A percentile compares a stretch with the other conserved stretches of the same genome.
Evolutionary conservation across 2,797 vertebrate genomes (phyloP).

Genomic region (Scomberomorus guttatus): DNA sequence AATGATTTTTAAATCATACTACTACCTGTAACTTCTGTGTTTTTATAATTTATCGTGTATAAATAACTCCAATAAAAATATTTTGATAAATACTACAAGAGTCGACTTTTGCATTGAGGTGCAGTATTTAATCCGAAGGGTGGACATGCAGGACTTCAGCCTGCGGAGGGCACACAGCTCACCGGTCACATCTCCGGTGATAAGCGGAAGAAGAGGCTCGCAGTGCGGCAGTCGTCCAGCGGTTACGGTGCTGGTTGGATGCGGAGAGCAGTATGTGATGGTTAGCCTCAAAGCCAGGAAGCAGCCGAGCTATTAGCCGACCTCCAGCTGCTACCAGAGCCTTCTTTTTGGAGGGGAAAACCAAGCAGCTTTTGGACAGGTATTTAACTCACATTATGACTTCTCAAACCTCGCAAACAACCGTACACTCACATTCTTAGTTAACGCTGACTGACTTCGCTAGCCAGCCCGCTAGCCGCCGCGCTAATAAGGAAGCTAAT

Average conservation of each 20-base stretch:
- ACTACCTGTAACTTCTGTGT: too few relatives aligned
- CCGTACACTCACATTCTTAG: not conserved
- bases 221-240: slow-evolving; percentile 55
- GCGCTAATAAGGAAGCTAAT: slow-evolving; percentile 57
- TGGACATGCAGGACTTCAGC: slow-evolving; percentile 28
- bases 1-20: too few relatives aligned
- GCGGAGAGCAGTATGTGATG: slow-evolving; percentile 39
- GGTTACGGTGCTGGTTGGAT: slow-evolving; percentile 14
- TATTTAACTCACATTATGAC: slow-evolving; percentile 33
- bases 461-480: slow-evolving; percentile 44
- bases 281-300: slow-evolving; percentile 19
- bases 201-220: slow-evolving; percentile 62
- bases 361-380: slow-evolving; percentile 41
- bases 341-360: not conserved
- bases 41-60: not conserved
- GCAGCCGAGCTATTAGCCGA: slow-evolving; percentile 36
- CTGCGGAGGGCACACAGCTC: slow-evolving; percentile 53
- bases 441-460: not conserved
- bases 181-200: slow-evolving; percentile 1
- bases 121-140: not conserved
- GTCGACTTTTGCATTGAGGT: not conserved
- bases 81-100: not conserved
- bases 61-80: not conserved
- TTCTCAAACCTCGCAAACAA: not conserved
- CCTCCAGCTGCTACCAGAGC: not conserved